A percentile compares a stretch with the other conserved stretches of the same genome.
These are phyloP conservation scores for Melanerpes aurifrons DNA, from an alignment of 2,113 vertebrate species.

Conservation along the genomic window DNA sequence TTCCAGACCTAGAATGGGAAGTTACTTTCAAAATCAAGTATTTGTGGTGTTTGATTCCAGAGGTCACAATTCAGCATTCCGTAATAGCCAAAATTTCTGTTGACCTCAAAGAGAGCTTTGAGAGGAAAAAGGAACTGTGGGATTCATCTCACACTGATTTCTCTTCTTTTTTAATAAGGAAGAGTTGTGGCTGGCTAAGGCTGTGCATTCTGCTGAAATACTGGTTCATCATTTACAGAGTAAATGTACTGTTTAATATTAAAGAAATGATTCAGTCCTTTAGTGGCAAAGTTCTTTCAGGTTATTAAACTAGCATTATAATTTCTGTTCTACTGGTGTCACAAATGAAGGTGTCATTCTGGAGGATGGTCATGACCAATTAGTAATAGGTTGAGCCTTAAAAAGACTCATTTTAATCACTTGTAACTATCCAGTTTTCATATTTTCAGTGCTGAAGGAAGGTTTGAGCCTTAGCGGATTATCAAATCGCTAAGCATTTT, in stretches of 20 bases:
- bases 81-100: slow-evolving; percentile 13
- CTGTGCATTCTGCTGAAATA: slow-evolving; percentile 39
- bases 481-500: background rate
- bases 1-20: background rate
- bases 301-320: slow-evolving; percentile 48
- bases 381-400: slow-evolving; percentile 23
- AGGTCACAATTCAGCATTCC: slow-evolving; percentile 1
- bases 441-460: background rate
- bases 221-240: slow-evolving; percentile 47
- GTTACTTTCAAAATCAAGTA: slow-evolving; percentile 15
- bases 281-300: slow-evolving; percentile 44
- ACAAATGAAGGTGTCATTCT: slow-evolving; percentile 36
- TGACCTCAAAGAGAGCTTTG: slow-evolving; percentile 51
- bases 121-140: background rate
- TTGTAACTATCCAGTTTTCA: background rate
- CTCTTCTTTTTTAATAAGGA: slow-evolving; percentile 19
- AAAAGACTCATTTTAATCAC: slow-evolving; percentile 4
- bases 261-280: slow-evolving; percentile 52
- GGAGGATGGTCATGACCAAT: slow-evolving; percentile 13
- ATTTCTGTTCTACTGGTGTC: slow-evolving; percentile 42
- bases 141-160: slow-evolving; percentile 35
- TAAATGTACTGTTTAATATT: slow-evolving; percentile 69
- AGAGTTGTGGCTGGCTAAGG: slow-evolving; percentile 38
- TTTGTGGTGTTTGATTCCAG: slow-evolving; percentile 15
- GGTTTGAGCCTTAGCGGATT: background rate